phyloP scores from a whole-genome alignment of 2,888 invertebrate genomes.

The Lasioglossum figueresi region DNA sequence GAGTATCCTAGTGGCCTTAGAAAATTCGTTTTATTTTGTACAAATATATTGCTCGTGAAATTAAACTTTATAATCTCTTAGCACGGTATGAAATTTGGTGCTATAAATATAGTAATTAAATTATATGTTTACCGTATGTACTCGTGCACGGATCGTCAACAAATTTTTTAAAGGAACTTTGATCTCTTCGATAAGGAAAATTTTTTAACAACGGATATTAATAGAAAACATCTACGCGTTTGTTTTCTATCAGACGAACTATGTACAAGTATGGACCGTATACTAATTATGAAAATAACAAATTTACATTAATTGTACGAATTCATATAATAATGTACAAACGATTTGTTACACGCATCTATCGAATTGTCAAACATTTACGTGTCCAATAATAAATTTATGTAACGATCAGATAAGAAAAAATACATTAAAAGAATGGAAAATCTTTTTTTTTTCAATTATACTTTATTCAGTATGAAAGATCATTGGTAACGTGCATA shows the following conservation, averaged over 20 bases:
- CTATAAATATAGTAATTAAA: constrained; percentile 44
- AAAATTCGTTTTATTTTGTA: constrained; percentile 65
- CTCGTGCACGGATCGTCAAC: constrained; percentile 13
- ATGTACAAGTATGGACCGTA: constrained; percentile 6
- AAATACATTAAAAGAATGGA: neutral
- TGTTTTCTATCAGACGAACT: constrained; percentile 16
- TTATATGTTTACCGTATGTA: constrained; percentile 30
- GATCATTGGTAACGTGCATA: neutral
- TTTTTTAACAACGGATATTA: neutral
- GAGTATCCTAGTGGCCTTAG: constrained; percentile 76
- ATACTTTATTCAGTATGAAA: neutral
- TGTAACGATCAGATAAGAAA: constrained; percentile 25
- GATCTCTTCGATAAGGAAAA: neutral
- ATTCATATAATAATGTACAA: constrained; percentile 20
- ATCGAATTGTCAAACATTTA: constrained; percentile 27
- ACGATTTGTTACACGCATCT: constrained; percentile 26
- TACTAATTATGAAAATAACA: constrained; percentile 1
- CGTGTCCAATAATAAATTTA: constrained; percentile 38
- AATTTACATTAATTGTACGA: constrained; percentile 34
- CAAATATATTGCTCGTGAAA: constrained; percentile 43
- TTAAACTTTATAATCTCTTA: constrained; percentile 29
- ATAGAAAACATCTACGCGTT: neutral
- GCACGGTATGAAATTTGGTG: constrained; percentile 43
- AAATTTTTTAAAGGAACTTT: neutral
- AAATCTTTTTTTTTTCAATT: neutral